Evolutionary conservation across 64 coral and sea anemone species (phyloP), one percentile per base, ranked within the genome.

Genomic region (Montipora foliosa): DNA sequence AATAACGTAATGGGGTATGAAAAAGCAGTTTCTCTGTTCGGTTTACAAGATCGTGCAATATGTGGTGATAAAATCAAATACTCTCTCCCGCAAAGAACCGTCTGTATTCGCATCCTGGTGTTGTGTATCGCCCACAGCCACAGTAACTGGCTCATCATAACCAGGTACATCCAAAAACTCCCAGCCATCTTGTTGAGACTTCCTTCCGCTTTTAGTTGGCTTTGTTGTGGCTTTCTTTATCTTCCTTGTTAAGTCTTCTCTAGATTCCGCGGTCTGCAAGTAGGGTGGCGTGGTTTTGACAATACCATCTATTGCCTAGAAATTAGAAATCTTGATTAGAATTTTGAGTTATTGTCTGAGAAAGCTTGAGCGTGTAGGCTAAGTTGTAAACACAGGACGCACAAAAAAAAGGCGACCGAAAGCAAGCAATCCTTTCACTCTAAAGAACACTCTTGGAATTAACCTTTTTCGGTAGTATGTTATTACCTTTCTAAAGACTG

Each of bases 1-100:
- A 59, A 59, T 59, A 59, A 59, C 57, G 57, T 13, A 59, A 59
- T 59, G 12, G 57, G 57, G 57, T 59, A 59, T 59, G 6, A 59
- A 8, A 59, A 59, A 59, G 57, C 57, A 59, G 57, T 13, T 59
- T 8, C 57, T 59, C 12, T 59, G 1, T 59, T 59, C 2, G 57
- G n/a, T 74, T 74, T 20, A 74, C 70, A 74, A 74, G n/a, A 74
- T 74, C 6, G 16, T 21, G n/a, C 70, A 74, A n/a, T 74, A 74
- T n/a, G 70, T 74, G 29, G 5, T 10, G 0, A 74, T 3, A 3
- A 74, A 24, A 7, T 22, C n/a, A n/a, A n/a, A 44, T 24, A 74
- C 19, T n/a, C 70, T 74, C 70, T 74, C 70, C 8, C 20, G 70
- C 0, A 74, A 74, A 74, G 70, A 29, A 74, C 17, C n/a, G 16